Conservation (phyloP, 2,888 invertebrate genomes). For the Andrena chrysosceles region DNA sequence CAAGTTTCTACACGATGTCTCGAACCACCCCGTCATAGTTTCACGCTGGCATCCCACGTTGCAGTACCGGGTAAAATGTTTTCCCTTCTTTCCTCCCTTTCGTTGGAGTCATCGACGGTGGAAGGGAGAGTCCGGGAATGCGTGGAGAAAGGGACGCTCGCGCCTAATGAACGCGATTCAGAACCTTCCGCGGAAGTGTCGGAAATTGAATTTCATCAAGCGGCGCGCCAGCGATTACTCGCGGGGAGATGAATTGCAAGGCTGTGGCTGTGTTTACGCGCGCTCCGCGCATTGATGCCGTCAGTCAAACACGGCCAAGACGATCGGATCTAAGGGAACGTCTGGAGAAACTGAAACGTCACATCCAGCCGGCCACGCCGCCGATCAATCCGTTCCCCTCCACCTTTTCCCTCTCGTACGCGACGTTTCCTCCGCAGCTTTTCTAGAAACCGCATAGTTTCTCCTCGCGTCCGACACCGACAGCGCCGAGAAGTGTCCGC, state of each 20-base stretch:
- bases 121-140: conserved; percentile 23
- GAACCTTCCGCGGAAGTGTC: conserved; percentile 64
- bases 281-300: conserved; percentile 41
- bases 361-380: background rate
- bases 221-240: conserved; percentile 52
- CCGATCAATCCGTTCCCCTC: background rate
- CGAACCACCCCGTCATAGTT: background rate
- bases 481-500: too few species aligned
- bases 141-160: conserved; percentile 37
- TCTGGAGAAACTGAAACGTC: conserved; percentile 2
- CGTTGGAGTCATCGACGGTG: conserved; percentile 28
- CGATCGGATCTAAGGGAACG: background rate
- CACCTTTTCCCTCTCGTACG: background rate
- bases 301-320: conserved; percentile 25
- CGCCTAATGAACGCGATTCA: conserved; percentile 67
- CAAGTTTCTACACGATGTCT: background rate
- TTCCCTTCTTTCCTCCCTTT: conserved; percentile 3
- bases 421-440: background rate
- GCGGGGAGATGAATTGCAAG: conserved; percentile 60
- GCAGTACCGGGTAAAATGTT: background rate
- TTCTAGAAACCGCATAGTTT: too few species aligned
- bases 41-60: background rate
- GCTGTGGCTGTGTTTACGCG: conserved; percentile 41
- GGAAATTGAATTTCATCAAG: conserved; percentile 67
- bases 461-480: too few species aligned